phyloP scores from a whole-genome alignment of 2,888 invertebrate species.

The Drosophila infuscata region DNA sequence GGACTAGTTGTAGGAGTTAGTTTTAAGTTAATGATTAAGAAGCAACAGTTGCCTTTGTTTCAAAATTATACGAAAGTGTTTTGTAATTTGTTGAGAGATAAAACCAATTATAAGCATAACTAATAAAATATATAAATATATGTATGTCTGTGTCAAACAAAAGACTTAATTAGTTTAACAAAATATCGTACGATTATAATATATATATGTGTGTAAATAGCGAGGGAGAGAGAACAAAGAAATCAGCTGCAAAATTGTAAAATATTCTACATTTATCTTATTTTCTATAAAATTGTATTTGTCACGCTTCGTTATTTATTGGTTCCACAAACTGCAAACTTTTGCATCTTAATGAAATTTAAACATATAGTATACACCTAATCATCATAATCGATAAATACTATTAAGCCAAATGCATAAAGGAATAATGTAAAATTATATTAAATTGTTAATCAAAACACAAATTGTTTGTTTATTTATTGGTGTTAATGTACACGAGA shows the following conservation, averaged over 20 bases:
- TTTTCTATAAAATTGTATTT: slow-evolving; percentile 38
- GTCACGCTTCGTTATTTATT: slow-evolving; percentile 65
- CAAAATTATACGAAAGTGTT: slow-evolving; percentile 8
- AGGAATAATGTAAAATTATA: slow-evolving; percentile 49
- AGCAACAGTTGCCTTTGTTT: slow-evolving; percentile 19
- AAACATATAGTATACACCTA: slow-evolving; percentile 27
- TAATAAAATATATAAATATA: slow-evolving; percentile 21
- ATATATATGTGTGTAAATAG: slow-evolving; percentile 39
- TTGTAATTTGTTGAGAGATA: slow-evolving; percentile 12
- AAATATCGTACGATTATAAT: slow-evolving; percentile 30
- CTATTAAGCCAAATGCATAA: slow-evolving; percentile 35
- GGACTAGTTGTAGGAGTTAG: slow-evolving; percentile 1
- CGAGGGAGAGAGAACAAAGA: slow-evolving; percentile 14
- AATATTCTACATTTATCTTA: slow-evolving; percentile 12
- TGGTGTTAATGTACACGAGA: slow-evolving; percentile 33
- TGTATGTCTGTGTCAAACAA: slow-evolving; percentile 51
- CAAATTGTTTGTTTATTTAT: slow-evolving; percentile 35
- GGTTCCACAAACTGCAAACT: slow-evolving; percentile 38
- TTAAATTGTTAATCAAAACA: slow-evolving; percentile 71
- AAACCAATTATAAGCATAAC: slow-evolving; percentile 36
- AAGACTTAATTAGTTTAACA: slow-evolving; percentile 64
- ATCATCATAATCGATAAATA: slow-evolving; percentile 31
- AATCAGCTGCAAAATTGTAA: slow-evolving; percentile 45
- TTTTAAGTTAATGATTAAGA: slow-evolving; percentile 8
- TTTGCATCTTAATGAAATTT: slow-evolving; percentile 39